A percentile compares a stretch with the other conserved stretches of the same genome.
These are phyloP conservation scores for Rhagologus leucostigma DNA, from an alignment of 2,113 vertebrate genomes.

Conservation along the genomic window DNA sequence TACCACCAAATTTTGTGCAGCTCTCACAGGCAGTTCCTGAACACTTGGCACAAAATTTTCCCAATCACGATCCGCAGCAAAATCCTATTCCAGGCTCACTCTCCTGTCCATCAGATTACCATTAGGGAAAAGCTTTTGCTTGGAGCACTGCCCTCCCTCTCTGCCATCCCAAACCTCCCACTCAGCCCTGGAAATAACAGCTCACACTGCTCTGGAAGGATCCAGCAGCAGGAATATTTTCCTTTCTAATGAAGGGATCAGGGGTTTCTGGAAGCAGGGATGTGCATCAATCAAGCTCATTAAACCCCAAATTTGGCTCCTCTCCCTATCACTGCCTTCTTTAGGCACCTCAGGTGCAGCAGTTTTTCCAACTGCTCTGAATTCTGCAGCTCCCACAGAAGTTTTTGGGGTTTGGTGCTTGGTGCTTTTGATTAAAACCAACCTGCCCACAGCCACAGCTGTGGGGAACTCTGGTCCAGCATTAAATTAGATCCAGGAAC, in stretches of 20 bases:
- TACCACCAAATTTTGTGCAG: neutral
- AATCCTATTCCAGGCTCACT: conserved; percentile 39
- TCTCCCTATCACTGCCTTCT: neutral
- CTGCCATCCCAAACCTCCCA: neutral
- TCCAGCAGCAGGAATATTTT: neutral
- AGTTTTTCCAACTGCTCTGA: neutral
- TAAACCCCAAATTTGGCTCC: neutral
- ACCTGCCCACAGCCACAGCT: neutral
- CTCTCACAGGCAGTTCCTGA: neutral
- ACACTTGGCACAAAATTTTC: neutral
- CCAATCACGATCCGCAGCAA: neutral
- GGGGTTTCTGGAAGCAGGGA: neutral
- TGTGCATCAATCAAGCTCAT: neutral
- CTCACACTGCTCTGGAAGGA: neutral
- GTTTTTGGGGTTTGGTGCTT: neutral
- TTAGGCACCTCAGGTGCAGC: neutral
- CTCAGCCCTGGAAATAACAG: neutral
- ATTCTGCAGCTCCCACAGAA: neutral
- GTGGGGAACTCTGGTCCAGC: neutral
- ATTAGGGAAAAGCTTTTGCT: conserved; percentile 31
- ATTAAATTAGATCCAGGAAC: neutral
- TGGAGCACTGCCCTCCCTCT: neutral
- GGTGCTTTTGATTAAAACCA: neutral
- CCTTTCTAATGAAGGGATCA: neutral
- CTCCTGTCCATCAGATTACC: conserved; percentile 30